Conservation (phyloP, 2,888 invertebrate species). For the Trichogramma dendrolimi region DNA sequence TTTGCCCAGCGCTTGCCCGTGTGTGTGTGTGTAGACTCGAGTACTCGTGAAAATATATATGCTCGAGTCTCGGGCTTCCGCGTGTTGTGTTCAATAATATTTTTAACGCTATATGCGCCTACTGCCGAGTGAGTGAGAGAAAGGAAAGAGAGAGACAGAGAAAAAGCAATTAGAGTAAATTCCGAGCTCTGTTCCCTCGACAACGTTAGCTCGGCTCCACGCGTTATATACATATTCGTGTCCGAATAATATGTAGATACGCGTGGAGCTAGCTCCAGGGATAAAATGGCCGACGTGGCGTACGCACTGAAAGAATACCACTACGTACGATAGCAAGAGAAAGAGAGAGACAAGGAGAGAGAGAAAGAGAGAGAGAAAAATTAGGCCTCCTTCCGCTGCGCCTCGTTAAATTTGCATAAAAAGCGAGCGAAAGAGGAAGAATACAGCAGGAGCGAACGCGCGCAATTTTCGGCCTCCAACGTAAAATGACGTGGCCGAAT, state of each 20-base stretch:
- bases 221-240: too few relatives aligned
- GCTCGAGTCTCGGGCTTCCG: constrained; percentile 16
- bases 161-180: constrained; percentile 50
- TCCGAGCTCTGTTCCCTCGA: constrained; percentile 43
- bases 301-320: too few relatives aligned
- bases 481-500: not conserved
- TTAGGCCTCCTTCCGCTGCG: constrained; percentile 43
- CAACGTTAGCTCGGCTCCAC: constrained; percentile 22
- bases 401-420: constrained; percentile 41
- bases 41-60: too few relatives aligned
- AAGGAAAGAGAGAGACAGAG: constrained; percentile 37
- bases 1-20: not conserved
- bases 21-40: not conserved
- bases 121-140: constrained; percentile 36
- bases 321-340: too few relatives aligned
- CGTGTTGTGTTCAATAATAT: constrained; percentile 48
- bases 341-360: too few relatives aligned
- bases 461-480: not conserved
- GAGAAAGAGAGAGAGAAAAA: constrained; percentile 41
- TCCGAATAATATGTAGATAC: too few relatives aligned
- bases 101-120: constrained; percentile 32
- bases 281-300: too few relatives aligned
- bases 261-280: too few relatives aligned
- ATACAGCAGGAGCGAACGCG: too few relatives aligned
- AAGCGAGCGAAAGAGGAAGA: constrained; percentile 18